These are phyloP conservation scores for Pelecanus crispus DNA, from an alignment of 2,113 vertebrate species.

Conservation along the genomic window DNA sequence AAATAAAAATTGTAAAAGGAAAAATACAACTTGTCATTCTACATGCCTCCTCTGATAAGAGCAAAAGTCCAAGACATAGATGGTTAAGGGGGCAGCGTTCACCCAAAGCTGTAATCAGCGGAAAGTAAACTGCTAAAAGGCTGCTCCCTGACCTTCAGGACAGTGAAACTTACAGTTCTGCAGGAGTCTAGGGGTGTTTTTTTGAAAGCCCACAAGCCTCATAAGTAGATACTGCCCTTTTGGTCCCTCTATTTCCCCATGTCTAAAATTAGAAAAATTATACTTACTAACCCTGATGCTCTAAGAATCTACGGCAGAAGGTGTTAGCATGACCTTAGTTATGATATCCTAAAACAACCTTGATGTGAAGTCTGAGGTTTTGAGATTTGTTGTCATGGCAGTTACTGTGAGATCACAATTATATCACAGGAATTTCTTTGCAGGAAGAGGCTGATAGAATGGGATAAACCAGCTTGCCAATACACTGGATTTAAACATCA, in stretches of 20 bases:
- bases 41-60: background rate
- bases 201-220: background rate
- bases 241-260: background rate
- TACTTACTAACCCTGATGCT: background rate
- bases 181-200: background rate
- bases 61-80: background rate
- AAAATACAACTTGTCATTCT: background rate
- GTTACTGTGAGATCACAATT: background rate
- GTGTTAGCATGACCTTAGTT: background rate
- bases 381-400: background rate
- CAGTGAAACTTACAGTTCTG: background rate
- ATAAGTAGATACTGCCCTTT: background rate
- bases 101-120: background rate
- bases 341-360: background rate
- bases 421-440: background rate
- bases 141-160: background rate
- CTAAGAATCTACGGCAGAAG: background rate
- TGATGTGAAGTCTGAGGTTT: background rate
- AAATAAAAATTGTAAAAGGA: background rate
- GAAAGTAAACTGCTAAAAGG: background rate
- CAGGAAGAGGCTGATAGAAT: background rate
- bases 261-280: background rate
- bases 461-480: background rate
- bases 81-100: background rate
- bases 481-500: background rate